A percentile compares a stretch with the other conserved stretches of the same genome.
These are phyloP conservation scores for Ditylenchus dipsaci DNA, from an alignment of 1,140 invertebrate species.

Conservation along the genomic window DNA sequence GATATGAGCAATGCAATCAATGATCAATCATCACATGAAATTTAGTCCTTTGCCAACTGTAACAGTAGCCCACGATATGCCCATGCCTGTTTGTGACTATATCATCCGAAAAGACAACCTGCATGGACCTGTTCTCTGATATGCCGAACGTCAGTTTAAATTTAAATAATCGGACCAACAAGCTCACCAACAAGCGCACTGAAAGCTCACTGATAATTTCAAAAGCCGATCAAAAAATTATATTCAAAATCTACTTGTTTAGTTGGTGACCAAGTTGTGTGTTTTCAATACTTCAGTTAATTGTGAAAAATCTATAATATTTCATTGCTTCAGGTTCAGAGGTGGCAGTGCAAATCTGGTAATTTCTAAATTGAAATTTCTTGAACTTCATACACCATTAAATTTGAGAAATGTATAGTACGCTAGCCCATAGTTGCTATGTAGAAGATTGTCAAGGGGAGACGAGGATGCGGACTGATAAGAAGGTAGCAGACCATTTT, in stretches of 20 bases:
- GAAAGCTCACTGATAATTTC: too few species aligned
- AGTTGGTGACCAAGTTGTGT: not conserved
- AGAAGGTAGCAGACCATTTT: too few species aligned
- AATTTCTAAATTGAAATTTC: not conserved
- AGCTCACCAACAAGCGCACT: too few species aligned
- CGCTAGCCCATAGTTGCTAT: constrained; percentile 54
- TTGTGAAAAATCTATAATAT: too few species aligned
- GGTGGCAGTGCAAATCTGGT: too few species aligned
- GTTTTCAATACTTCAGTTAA: not conserved
- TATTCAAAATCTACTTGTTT: too few species aligned
- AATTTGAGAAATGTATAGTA: constrained; percentile 45
- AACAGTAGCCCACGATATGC: constrained; percentile 46
- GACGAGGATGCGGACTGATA: constrained; percentile 48
- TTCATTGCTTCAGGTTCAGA: too few species aligned
- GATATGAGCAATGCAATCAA: too few species aligned
- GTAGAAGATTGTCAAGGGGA: constrained; percentile 58
- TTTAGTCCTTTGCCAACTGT: constrained; percentile 47
- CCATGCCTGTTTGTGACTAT: constrained; percentile 51
- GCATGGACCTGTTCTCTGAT: constrained; percentile 49
- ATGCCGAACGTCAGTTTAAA: constrained; percentile 40
- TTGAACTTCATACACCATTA: not conserved
- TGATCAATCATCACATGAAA: too few species aligned
- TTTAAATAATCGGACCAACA: not conserved
- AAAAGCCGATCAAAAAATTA: too few species aligned
- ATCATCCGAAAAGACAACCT: constrained; percentile 57